phyloP scores from a whole-genome alignment of 2,797 vertebrate species.

The Peromyscus aztecus region DNA sequence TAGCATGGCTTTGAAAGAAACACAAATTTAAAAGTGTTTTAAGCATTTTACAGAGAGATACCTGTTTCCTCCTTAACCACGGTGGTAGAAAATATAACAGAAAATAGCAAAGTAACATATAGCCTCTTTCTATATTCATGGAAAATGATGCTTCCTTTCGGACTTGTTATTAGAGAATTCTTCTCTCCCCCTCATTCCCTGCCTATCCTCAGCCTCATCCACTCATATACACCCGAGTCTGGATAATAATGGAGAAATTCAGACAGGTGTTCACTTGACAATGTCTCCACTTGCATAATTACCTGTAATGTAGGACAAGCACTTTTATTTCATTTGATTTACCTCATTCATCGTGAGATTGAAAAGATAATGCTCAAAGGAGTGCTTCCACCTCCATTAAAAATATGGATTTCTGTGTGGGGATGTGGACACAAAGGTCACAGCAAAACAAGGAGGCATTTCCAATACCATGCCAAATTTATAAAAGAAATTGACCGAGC shows the following conservation, averaged over 20 bases:
- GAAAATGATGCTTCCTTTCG: background rate
- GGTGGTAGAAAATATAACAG: background rate
- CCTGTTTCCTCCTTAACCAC: background rate
- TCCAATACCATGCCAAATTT: background rate
- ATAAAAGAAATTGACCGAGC: background rate
- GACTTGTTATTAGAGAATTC: background rate
- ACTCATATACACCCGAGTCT: too few species aligned
- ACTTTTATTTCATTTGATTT: conserved; percentile 12
- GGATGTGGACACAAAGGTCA: background rate
- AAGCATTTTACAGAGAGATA: background rate
- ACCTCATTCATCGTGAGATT: background rate
- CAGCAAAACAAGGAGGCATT: background rate
- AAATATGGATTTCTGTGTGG: conserved; percentile 27
- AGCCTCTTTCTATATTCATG: background rate
- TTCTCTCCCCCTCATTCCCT: background rate
- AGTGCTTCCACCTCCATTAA: background rate
- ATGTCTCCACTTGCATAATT: background rate
- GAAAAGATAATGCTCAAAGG: background rate
- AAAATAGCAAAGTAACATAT: background rate
- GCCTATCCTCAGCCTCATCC: background rate
- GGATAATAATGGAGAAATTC: background rate
- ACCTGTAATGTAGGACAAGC: background rate
- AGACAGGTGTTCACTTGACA: background rate
- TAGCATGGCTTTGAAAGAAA: conserved; percentile 21
- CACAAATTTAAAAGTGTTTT: background rate